Conservation (phyloP, 2,113 vertebrate species). For the Perca flavescens region DNA sequence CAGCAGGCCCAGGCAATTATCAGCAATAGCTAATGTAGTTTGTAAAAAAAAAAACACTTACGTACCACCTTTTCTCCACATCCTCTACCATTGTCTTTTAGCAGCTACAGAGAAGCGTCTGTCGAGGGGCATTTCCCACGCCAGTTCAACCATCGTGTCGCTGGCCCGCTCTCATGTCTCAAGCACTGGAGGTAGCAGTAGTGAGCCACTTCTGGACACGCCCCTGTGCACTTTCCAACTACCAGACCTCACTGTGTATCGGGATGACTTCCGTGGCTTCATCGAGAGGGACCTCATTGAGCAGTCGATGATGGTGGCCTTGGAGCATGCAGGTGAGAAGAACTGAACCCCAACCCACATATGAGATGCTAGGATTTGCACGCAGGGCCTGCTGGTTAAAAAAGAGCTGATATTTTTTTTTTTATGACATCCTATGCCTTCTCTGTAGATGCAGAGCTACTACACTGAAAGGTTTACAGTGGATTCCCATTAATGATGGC, state of each 20-base stretch:
- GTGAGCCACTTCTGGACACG: slow-evolving; percentile 92
- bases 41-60: background rate
- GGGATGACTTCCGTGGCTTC: slow-evolving; percentile 95
- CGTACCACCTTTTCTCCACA: background rate
- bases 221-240: slow-evolving; percentile 98
- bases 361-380: background rate
- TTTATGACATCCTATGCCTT: background rate
- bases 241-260: slow-evolving; percentile 94
- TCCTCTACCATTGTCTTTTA: background rate
- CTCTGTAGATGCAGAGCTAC: background rate
- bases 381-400: background rate
- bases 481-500: background rate
- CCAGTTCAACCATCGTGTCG: slow-evolving; percentile 95
- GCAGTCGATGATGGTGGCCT: slow-evolving; percentile 96
- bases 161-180: slow-evolving; percentile 94
- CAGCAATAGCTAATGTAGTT: background rate
- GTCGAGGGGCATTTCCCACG: slow-evolving; percentile 94
- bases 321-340: slow-evolving; percentile 94
- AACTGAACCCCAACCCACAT: background rate
- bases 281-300: slow-evolving; percentile 97
- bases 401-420: background rate
- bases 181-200: slow-evolving; percentile 86
- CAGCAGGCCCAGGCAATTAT: background rate
- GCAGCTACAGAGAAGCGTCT: slow-evolving; percentile 90
- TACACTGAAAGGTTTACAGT: background rate